Evolutionary conservation across 2,113 vertebrate species (phyloP).

Genomic region (Empidonax traillii): DNA sequence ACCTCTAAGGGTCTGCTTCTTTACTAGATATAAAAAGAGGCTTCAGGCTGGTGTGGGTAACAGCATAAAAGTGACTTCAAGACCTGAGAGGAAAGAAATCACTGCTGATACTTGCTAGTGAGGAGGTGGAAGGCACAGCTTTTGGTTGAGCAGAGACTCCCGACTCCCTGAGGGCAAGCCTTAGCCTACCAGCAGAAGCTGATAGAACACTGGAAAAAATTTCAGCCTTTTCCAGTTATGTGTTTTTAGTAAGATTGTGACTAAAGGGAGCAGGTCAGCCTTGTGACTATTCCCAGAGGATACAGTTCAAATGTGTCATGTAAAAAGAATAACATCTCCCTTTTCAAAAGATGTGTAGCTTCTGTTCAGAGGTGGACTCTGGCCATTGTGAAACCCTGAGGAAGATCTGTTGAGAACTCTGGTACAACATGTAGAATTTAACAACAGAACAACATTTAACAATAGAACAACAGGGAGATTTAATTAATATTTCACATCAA

Average conservation of each 20-base stretch:
- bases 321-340: not conserved
- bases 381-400: not conserved
- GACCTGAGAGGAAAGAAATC: not conserved
- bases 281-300: not conserved
- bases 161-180: not conserved
- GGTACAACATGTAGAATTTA: not conserved
- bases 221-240: not conserved
- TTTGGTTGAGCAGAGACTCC: not conserved
- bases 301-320: not conserved
- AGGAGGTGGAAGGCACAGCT: not conserved
- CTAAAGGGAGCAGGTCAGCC: not conserved
- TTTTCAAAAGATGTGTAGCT: not conserved
- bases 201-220: not conserved
- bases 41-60: not conserved
- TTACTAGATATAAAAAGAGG: not conserved
- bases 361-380: not conserved
- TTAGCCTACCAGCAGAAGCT: not conserved
- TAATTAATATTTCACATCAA: not conserved
- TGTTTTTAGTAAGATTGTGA: not conserved
- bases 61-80: not conserved
- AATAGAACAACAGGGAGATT: not conserved
- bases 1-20: not conserved
- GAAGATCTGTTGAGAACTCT: not conserved
- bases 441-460: too few relatives aligned
- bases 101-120: not conserved